These are phyloP conservation scores for Calameuta pallipes DNA, from an alignment of 2,888 invertebrate genomes.

Conservation along the genomic window DNA sequence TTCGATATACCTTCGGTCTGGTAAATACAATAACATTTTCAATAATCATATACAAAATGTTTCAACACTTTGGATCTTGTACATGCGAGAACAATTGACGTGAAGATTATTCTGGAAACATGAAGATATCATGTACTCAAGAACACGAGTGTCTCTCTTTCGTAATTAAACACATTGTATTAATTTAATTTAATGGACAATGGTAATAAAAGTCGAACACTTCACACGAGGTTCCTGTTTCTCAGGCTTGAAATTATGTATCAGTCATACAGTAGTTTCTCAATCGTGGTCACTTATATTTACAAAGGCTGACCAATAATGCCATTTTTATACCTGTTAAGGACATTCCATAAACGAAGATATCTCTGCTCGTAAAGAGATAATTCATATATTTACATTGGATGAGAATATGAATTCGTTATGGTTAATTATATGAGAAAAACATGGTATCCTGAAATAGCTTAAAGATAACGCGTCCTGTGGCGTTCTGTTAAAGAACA, in stretches of 20 bases:
- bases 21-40: constrained; percentile 26
- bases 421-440: background rate
- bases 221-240: background rate
- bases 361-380: background rate
- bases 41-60: background rate
- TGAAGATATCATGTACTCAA: background rate
- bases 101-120: background rate
- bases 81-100: background rate
- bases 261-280: background rate
- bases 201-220: background rate
- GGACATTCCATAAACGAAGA: background rate
- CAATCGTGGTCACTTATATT: background rate
- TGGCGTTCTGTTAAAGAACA: background rate
- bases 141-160: background rate
- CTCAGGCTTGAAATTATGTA: background rate
- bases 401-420: background rate
- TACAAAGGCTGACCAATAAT: background rate
- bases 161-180: background rate
- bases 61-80: background rate
- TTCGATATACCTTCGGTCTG: constrained; percentile 88
- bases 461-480: background rate
- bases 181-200: background rate
- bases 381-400: background rate
- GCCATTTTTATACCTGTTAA: background rate
- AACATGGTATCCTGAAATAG: background rate